A percentile compares a stretch with the other conserved stretches of the same genome.
phyloP scores from a whole-genome alignment of 2,888 invertebrate genomes.

The Copidosoma aretas region DNA sequence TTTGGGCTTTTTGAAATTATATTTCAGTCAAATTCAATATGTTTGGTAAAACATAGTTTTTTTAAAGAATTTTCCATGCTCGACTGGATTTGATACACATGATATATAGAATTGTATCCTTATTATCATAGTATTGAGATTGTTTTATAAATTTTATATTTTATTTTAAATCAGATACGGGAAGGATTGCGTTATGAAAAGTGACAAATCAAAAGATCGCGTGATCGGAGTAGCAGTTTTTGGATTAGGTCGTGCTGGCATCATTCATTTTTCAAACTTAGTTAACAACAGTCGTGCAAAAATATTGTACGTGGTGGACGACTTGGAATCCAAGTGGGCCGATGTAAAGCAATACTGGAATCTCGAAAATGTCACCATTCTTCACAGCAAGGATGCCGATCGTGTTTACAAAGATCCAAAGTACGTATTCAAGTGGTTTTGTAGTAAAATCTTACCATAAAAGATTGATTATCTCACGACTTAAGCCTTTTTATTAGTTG shows the following conservation, averaged over 20 bases:
- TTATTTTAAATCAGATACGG: slow-evolving; percentile 58
- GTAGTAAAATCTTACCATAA: too few species aligned
- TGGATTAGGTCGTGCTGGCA: slow-evolving; percentile 69
- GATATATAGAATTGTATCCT: not conserved
- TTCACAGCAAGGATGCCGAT: slow-evolving; percentile 64
- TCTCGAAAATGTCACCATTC: slow-evolving; percentile 62
- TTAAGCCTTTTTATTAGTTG: too few species aligned
- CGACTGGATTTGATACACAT: not conserved
- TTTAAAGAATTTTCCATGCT: too few species aligned
- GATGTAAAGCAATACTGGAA: slow-evolving; percentile 65
- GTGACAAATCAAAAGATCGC: slow-evolving; percentile 43
- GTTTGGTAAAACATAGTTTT: not conserved
- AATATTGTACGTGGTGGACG: slow-evolving; percentile 68
- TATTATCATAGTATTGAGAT: not conserved
- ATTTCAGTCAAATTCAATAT: not conserved
- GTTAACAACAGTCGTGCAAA: slow-evolving; percentile 63
- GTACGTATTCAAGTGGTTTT: too few species aligned
- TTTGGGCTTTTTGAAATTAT: too few species aligned
- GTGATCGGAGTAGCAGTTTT: slow-evolving; percentile 66
- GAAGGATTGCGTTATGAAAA: slow-evolving; percentile 59
- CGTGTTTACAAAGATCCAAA: slow-evolving; percentile 66
- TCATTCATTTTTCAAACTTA: slow-evolving; percentile 67
- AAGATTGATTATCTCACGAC: too few species aligned
- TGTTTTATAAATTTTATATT: slow-evolving; percentile 10
- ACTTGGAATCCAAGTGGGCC: slow-evolving; percentile 62